These are phyloP conservation scores for Brachynemurus nebulosus DNA, from an alignment of 2,888 invertebrate genomes.

Conservation along the genomic window DNA sequence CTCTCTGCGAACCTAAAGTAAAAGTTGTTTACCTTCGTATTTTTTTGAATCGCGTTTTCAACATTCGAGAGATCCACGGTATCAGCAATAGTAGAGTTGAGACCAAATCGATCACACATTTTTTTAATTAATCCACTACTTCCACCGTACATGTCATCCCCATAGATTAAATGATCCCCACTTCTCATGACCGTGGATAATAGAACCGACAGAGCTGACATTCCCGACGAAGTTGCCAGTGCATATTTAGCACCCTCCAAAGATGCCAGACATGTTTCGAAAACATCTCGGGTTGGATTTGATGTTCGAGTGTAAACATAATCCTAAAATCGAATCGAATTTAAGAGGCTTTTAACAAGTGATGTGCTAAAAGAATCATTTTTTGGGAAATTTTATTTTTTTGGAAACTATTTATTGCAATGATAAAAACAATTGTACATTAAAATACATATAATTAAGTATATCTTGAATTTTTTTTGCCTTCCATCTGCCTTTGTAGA, in stretches of 20 bases:
- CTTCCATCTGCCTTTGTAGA: no score
- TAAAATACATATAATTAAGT: no score
- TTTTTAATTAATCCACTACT: constrained; percentile 58
- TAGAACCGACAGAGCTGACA: constrained; percentile 71
- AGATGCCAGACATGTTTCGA: constrained; percentile 81
- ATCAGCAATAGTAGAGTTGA: constrained; percentile 67
- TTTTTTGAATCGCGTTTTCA: constrained; percentile 53
- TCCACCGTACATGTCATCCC: constrained; percentile 93
- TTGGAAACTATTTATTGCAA: no score
- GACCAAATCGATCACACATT: constrained; percentile 43
- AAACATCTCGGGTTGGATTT: constrained; percentile 80
- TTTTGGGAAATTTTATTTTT: no score
- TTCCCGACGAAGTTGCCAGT: constrained; percentile 74
- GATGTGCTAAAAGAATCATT: no score
- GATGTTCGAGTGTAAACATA: constrained; percentile 89
- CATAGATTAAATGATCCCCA: constrained; percentile 84
- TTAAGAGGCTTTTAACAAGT: no score
- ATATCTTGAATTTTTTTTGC: no score
- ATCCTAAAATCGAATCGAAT: no score
- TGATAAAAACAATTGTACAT: no score
- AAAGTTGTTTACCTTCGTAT: constrained; percentile 72
- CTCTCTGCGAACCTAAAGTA: no score
- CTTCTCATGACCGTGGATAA: constrained; percentile 55
- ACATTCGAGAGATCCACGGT: constrained; percentile 52
- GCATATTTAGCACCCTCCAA: constrained; percentile 81